phyloP scores from a whole-genome alignment of 2,113 vertebrate species.

The Willisornis vidua region DNA sequence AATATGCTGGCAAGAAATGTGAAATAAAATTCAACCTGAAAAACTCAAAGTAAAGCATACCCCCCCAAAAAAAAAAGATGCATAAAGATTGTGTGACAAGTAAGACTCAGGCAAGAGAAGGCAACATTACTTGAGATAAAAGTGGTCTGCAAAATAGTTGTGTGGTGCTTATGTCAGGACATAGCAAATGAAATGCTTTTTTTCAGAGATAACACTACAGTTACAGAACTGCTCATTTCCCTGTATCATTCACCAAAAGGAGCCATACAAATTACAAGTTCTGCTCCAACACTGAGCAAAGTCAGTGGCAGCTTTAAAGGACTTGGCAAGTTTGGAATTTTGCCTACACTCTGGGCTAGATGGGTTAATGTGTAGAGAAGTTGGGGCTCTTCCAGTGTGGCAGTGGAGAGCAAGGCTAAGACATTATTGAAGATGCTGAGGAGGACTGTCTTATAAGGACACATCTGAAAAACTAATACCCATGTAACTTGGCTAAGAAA shows the following conservation, averaged over 20 bases:
- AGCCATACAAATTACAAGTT: neutral
- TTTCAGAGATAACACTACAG: neutral
- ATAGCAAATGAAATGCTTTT: neutral
- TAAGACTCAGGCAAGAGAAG: neutral
- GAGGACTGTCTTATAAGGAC: neutral
- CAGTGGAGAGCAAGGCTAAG: neutral
- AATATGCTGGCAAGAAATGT: neutral
- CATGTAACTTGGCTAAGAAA: neutral
- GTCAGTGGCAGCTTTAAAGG: neutral
- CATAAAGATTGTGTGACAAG: neutral
- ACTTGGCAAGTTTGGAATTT: neutral
- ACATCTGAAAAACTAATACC: conserved; percentile 4
- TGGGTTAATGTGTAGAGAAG: neutral
- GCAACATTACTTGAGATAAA: neutral
- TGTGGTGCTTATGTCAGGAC: neutral
- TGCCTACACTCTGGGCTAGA: neutral
- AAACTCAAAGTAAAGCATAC: neutral
- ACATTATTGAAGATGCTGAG: neutral
- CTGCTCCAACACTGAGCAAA: neutral
- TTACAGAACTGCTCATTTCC: neutral
- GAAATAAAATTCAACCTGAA: neutral
- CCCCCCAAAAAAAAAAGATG: neutral
- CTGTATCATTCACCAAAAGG: neutral
- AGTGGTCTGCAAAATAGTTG: neutral
- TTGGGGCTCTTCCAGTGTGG: neutral